Conservation (phyloP, 2,797 vertebrate species). For the Poecile montanus region DNA sequence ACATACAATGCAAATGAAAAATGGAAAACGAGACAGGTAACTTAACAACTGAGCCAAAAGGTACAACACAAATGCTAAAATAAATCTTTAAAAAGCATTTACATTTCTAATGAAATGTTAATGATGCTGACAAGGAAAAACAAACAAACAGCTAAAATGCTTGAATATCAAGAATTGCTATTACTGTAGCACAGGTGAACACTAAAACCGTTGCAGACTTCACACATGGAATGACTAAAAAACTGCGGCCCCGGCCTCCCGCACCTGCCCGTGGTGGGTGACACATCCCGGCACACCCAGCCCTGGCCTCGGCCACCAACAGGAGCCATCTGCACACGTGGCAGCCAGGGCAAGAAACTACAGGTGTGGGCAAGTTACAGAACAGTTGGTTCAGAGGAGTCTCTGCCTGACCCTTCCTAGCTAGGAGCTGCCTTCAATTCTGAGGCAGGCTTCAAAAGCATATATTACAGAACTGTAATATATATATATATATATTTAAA, state of each 20-base stretch:
- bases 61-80: slow-evolving; percentile 77
- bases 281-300: neutral
- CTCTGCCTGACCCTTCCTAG: neutral
- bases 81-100: slow-evolving; percentile 76
- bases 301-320: neutral
- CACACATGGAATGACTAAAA: slow-evolving; percentile 8
- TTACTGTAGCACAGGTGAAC: slow-evolving; percentile 70
- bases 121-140: slow-evolving; percentile 69
- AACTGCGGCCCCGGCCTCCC: neutral
- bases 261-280: neutral
- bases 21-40: slow-evolving; percentile 67
- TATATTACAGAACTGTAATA: slow-evolving; percentile 43
- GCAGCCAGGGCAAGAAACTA: neutral
- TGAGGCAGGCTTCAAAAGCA: slow-evolving; percentile 19
- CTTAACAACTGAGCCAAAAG: slow-evolving; percentile 73
- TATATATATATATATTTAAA: neutral
- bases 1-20: slow-evolving; percentile 81
- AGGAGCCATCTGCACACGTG: neutral
- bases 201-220: slow-evolving; percentile 67
- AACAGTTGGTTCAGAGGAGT: neutral
- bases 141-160: slow-evolving; percentile 75
- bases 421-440: slow-evolving; percentile 6
- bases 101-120: slow-evolving; percentile 82
- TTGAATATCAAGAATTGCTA: slow-evolving; percentile 82
- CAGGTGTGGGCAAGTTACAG: neutral